A percentile compares a stretch with the other conserved stretches of the same genome.
Evolutionary conservation across 2,888 invertebrate species (phyloP).

Genomic region (Saturnia japonica): DNA sequence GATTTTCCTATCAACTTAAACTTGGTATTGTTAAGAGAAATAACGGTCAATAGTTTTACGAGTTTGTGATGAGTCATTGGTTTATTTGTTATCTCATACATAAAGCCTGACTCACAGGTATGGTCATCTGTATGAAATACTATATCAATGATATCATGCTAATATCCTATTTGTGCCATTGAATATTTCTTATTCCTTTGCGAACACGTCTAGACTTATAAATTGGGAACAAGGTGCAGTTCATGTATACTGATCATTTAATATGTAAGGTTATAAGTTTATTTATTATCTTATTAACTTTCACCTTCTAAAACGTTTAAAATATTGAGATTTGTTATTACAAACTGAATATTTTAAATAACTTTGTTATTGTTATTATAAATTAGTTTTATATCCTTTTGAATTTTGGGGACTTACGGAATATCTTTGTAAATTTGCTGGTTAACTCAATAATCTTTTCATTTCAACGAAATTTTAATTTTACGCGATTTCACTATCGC

Average conservation of each 20-base stretch:
- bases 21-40: neutral
- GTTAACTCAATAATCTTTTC: neutral
- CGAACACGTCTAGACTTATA: neutral
- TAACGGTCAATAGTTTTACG: constrained; percentile 1
- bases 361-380: neutral
- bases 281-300: neutral
- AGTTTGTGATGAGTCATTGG: neutral
- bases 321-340: neutral
- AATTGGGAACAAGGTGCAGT: neutral
- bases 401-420: neutral
- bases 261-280: neutral
- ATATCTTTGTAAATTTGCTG: neutral
- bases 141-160: constrained; percentile 1
- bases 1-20: neutral
- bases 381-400: neutral
- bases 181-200: neutral
- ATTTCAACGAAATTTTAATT: no score
- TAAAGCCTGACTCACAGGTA: neutral
- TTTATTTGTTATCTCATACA: constrained; percentile 2
- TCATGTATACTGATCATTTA: neutral
- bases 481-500: neutral
- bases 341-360: neutral
- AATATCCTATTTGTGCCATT: neutral
- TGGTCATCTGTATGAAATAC: neutral
- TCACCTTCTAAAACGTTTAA: neutral